These are phyloP conservation scores for Melipona beecheii DNA, from an alignment of 2,888 invertebrate species.

Conservation along the genomic window DNA sequence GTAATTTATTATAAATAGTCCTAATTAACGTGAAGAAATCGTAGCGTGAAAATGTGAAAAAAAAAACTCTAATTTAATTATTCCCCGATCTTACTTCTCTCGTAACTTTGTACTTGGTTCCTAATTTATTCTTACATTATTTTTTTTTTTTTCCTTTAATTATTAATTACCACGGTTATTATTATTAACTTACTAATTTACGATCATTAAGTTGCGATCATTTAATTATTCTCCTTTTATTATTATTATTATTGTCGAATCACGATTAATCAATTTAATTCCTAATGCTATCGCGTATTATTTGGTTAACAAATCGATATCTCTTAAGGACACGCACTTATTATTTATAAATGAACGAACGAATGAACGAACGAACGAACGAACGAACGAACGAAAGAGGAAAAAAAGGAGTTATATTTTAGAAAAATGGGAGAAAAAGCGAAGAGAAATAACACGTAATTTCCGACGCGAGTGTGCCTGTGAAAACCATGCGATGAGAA, in stretches of 20 bases:
- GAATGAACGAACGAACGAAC: slow-evolving; percentile 9
- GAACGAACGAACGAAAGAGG: neutral
- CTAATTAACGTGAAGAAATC: slow-evolving; percentile 63
- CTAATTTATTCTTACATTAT: slow-evolving; percentile 81
- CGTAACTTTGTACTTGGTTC: slow-evolving; percentile 80
- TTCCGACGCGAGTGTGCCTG: slow-evolving; percentile 49
- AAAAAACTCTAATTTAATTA: slow-evolving; percentile 79
- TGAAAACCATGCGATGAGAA: slow-evolving; percentile 28
- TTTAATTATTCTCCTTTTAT: slow-evolving; percentile 64
- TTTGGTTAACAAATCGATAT: slow-evolving; percentile 66
- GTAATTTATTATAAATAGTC: slow-evolving; percentile 70
- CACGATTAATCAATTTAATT: slow-evolving; percentile 59
- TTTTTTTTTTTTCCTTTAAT: slow-evolving; percentile 44
- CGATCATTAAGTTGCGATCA: slow-evolving; percentile 56
- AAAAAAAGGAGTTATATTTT: neutral
- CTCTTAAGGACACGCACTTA: slow-evolving; percentile 68
- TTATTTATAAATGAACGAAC: slow-evolving; percentile 52
- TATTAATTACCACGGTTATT: slow-evolving; percentile 57
- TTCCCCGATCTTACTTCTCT: slow-evolving; percentile 70
- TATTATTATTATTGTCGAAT: slow-evolving; percentile 69
- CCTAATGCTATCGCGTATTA: slow-evolving; percentile 69
- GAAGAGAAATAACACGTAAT: slow-evolving; percentile 45
- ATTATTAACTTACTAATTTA: slow-evolving; percentile 61
- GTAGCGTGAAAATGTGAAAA: slow-evolving; percentile 25
- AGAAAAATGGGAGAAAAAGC: neutral